Conservation (phyloP, 1,140 invertebrate genomes). For the Hylaeus volcanicus region DNA sequence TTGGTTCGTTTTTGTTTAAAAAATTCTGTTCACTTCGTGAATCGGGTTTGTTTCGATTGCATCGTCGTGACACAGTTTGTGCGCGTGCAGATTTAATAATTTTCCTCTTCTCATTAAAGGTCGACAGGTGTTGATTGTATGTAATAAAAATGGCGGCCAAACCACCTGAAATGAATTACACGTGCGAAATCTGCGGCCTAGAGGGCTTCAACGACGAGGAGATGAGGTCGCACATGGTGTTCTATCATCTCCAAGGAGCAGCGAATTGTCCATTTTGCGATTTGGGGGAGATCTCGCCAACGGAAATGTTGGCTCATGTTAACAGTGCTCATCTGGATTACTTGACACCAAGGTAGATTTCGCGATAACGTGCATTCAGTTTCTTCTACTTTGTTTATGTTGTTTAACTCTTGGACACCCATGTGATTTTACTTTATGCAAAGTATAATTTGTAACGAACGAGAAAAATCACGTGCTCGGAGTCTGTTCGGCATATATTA, state of each 20-base stretch:
- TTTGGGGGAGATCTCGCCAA: conserved; percentile 85
- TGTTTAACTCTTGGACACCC: too few relatives aligned
- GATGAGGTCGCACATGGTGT: conserved; percentile 88
- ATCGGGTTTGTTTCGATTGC: neutral
- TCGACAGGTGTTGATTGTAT: conserved; percentile 34
- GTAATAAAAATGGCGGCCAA: conserved; percentile 73
- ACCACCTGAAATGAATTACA: conserved; percentile 81
- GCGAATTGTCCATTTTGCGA: conserved; percentile 92
- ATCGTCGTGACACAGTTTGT: too few relatives aligned
- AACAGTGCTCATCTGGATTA: conserved; percentile 91
- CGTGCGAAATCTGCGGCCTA: conserved; percentile 91
- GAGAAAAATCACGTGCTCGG: too few relatives aligned
- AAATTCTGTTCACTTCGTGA: neutral
- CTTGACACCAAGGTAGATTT: conserved; percentile 84
- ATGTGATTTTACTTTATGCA: too few relatives aligned
- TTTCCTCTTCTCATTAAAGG: conserved; percentile 14
- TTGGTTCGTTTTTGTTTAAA: neutral
- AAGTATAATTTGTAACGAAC: too few relatives aligned
- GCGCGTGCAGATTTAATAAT: neutral
- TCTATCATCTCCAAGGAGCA: conserved; percentile 88
- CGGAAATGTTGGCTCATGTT: conserved; percentile 89
- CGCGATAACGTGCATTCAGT: neutral
- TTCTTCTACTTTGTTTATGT: neutral
- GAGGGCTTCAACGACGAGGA: conserved; percentile 89
- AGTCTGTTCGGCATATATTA: too few relatives aligned